Percentiles rank a stretch among this genome's conserved stretches.
These are phyloP conservation scores for Glaucidium brasilianum DNA, from an alignment of 2,113 vertebrate species.

Conservation along the genomic window DNA sequence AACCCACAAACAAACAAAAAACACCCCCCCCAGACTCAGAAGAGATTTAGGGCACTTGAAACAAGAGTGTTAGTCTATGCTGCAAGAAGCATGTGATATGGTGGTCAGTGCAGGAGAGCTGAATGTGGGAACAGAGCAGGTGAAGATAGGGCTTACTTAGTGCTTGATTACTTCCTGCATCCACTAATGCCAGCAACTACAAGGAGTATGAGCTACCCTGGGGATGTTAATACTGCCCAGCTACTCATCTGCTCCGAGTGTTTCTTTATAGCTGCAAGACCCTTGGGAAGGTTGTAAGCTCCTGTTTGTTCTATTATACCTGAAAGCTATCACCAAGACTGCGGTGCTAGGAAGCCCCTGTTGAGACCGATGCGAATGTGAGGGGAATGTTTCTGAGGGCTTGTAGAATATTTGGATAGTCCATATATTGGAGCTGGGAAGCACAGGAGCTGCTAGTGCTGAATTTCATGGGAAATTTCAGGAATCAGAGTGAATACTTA, in stretches of 20 bases:
- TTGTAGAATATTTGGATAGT: neutral
- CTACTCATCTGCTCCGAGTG: neutral
- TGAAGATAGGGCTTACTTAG: neutral
- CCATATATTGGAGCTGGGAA: neutral
- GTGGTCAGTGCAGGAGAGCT: neutral
- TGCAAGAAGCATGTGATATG: neutral
- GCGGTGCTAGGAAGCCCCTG: neutral
- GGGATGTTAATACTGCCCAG: neutral
- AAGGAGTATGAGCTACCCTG: neutral
- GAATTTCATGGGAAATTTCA: neutral
- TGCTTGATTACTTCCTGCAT: neutral
- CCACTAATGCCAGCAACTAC: accelerated
- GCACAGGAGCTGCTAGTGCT: neutral
- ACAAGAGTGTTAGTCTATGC: accelerated
- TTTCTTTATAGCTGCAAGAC: neutral
- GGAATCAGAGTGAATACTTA: neutral
- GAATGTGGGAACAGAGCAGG: neutral
- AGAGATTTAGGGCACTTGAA: neutral
- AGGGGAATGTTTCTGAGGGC: neutral
- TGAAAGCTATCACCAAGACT: neutral
- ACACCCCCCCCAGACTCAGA: no score
- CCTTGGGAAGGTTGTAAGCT: neutral
- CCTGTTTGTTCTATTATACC: neutral
- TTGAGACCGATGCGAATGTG: neutral
- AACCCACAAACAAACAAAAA: neutral